Evolutionary conservation across 2,113 vertebrate species (phyloP).

Genomic region (Sceloporus undulatus): DNA sequence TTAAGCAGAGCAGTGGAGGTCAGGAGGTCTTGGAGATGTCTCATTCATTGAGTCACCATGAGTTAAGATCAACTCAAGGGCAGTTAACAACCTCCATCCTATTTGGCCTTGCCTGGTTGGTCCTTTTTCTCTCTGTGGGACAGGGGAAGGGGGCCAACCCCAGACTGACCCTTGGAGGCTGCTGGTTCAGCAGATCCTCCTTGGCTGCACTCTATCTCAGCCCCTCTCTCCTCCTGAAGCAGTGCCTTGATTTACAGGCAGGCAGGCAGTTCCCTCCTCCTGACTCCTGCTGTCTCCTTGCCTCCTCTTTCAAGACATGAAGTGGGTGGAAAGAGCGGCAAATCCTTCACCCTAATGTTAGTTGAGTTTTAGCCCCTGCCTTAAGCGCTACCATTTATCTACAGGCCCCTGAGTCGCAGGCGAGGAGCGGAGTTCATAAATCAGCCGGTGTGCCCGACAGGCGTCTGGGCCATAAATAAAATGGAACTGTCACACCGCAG

Average conservation of each 20-base stretch:
- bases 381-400: conserved; percentile 65
- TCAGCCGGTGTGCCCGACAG: conserved; percentile 54
- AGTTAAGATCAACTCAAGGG: no score
- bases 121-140: not conserved
- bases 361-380: conserved; percentile 61
- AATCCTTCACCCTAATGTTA: conserved; percentile 72
- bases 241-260: not conserved
- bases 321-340: conserved; percentile 12
- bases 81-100: no score
- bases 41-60: no score
- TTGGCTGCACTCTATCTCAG: no score
- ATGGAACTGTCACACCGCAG: conserved; percentile 48
- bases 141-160: no score
- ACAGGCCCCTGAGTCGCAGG: conserved; percentile 18
- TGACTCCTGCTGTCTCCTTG: not conserved
- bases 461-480: conserved; percentile 62
- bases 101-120: not conserved
- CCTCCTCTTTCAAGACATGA: not conserved
- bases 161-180: not conserved
- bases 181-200: not conserved
- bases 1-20: no score
- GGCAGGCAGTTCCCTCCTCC: not conserved
- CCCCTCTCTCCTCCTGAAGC: not conserved
- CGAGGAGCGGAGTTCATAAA: conserved; percentile 68
- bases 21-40: no score